Evolutionary conservation across 2,888 invertebrate species (phyloP), one percentile per base, ranked within the genome.

Genomic region (Brachypterus glaber): DNA sequence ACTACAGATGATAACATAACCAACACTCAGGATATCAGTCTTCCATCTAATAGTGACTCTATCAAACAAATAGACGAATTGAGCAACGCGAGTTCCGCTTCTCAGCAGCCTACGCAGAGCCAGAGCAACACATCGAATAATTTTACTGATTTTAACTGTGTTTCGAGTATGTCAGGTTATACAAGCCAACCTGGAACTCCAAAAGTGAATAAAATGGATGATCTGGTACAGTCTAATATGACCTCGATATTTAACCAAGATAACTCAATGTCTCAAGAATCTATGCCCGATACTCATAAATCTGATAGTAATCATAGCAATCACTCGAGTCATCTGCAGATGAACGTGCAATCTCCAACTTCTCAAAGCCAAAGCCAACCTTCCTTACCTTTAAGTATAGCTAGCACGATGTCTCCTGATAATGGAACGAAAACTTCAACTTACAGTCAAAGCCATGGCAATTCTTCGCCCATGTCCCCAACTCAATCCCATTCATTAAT

Each of bases 41-140:
- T 63, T 57, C 63, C 63, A 26, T 55, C 63, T 11, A 62, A 58
- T 45, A 57, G 53, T 25, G 60, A 59, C 39, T 56, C 55, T 21
- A 49, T 55, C 14, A 60, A 58, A 48, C 56, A 55, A 17, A 48
- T 54, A 3, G 61, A 62, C 45, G 63, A 63, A 43, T 49, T 54
- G 41, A 59, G 55, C 43, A 59, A 60, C 43, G 55, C 58, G 25
- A 59, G 55, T 39, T 55, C 55, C 33, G 54, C 55, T 36, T 55
- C 59, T 42, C 70, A 71, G 62, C 62, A 65, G 36, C 67, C 70
- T 21, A 64, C 68, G 55, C 68, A 69, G 41, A 61, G 58, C 47
- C 61, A 62, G 45, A 54, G 49, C 40, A 56, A 53, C 48, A 52
- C 58, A 47, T 50, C 49, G 36, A 60, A 58, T 47, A 59, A 51